A percentile compares a stretch with the other conserved stretches of the same genome.
Evolutionary conservation across 1,140 invertebrate genomes (phyloP).

Genomic region (Asbolus verrucosus): DNA sequence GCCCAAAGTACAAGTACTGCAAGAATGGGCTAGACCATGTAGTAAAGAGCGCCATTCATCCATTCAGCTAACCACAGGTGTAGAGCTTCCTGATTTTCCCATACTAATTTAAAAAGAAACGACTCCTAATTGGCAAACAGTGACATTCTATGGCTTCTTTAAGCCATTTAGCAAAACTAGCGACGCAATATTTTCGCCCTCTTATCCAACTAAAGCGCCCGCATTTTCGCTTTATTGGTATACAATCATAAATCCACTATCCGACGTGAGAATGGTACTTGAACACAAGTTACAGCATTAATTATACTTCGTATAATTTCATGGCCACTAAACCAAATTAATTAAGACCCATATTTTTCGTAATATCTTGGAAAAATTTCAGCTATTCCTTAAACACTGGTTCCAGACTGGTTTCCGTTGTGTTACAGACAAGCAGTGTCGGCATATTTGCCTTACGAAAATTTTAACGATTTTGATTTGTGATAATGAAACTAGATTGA

Average conservation of each 20-base stretch:
- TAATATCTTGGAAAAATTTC: slow-evolving; percentile 11
- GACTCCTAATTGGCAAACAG: slow-evolving; percentile 20
- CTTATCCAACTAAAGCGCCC: slow-evolving; percentile 12
- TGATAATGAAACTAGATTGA: too few relatives aligned
- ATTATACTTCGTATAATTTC: slow-evolving; percentile 23
- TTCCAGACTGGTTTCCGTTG: too few relatives aligned
- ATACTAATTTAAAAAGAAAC: slow-evolving; percentile 1
- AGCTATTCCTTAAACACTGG: too few relatives aligned
- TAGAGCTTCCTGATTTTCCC: slow-evolving; percentile 23
- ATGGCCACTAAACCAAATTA: slow-evolving; percentile 14
- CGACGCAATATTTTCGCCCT: slow-evolving; percentile 29
- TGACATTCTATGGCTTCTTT: slow-evolving; percentile 15
- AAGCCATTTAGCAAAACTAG: slow-evolving; percentile 35
- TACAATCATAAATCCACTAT: slow-evolving; percentile 33
- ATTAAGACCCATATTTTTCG: slow-evolving; percentile 19
- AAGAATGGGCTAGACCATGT: slow-evolving; percentile 31
- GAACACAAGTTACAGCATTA: slow-evolving; percentile 11
- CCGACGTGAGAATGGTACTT: slow-evolving; percentile 15
- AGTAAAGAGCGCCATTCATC: slow-evolving; percentile 32
- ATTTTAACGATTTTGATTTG: too few relatives aligned
- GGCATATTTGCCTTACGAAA: too few relatives aligned
- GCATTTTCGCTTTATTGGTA: slow-evolving; percentile 10
- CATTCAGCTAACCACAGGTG: slow-evolving; percentile 25
- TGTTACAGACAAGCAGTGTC: too few relatives aligned
- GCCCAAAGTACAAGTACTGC: slow-evolving; percentile 35